phyloP scores from a whole-genome alignment of 1,140 invertebrate species.

The Tetramorium parvispinum region DNA sequence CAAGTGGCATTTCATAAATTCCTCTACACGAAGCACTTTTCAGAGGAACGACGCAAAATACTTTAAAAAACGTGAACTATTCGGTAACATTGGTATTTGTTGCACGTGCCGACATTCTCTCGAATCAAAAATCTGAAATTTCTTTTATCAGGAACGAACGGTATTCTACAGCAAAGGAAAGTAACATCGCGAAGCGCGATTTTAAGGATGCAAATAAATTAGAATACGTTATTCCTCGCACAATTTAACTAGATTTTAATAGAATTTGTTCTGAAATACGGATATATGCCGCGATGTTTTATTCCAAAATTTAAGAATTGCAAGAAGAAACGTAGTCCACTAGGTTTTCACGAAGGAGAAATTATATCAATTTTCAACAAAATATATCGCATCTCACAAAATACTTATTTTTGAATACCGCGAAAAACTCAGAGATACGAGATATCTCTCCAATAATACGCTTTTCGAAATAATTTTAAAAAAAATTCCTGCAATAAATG shows the following conservation, averaged over 20 bases:
- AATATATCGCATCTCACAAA: neutral
- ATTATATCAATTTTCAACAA: neutral
- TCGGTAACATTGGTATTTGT: neutral
- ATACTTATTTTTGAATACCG: neutral
- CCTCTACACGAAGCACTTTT: neutral
- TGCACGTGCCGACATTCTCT: neutral
- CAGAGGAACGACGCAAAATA: neutral
- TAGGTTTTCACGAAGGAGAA: neutral
- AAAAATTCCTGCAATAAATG: neutral
- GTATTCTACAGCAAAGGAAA: neutral
- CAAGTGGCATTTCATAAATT: neutral
- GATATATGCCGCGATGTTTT: neutral
- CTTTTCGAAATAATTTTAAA: neutral
- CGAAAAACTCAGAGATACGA: neutral
- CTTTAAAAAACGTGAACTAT: neutral
- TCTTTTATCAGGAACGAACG: neutral
- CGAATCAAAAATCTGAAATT: neutral
- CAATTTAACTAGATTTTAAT: neutral
- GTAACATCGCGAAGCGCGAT: neutral
- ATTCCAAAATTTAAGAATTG: neutral
- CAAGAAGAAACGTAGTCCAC: neutral
- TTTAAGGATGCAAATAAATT: neutral
- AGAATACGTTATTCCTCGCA: neutral
- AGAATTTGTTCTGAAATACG: neutral
- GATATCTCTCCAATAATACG: neutral